phyloP scores from a whole-genome alignment of 2,797 vertebrate genomes.

The Cirrhinus mrigala region DNA sequence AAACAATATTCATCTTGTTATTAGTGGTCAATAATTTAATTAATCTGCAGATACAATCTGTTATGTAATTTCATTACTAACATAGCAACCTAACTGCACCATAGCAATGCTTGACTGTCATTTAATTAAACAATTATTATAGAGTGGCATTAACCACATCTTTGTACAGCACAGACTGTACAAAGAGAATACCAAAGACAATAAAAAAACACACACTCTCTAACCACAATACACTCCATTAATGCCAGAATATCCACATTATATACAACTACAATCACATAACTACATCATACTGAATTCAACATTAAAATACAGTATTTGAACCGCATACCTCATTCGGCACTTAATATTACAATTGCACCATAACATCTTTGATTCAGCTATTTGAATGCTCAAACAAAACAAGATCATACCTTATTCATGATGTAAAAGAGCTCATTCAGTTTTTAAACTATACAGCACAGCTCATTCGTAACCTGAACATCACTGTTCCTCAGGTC shows the following conservation, averaged over 20 bases:
- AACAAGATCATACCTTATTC: not conserved
- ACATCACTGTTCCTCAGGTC: conserved; percentile 12
- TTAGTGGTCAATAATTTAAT: not conserved
- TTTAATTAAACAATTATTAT: conserved; percentile 2
- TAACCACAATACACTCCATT: not conserved
- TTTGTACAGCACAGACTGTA: not conserved
- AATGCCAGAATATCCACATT: not conserved
- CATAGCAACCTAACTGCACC: not conserved
- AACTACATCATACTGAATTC: not conserved
- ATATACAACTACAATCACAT: not conserved
- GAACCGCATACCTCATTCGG: not conserved
- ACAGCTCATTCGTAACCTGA: conserved; percentile 4
- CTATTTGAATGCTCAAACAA: not conserved
- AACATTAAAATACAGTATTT: not conserved
- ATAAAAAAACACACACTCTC: not conserved
- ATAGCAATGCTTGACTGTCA: not conserved
- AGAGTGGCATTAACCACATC: not conserved
- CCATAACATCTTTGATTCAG: conserved; percentile 5
- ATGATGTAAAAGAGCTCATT: not conserved
- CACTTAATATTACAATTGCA: not conserved
- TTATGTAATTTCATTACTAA: not conserved
- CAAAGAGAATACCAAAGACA: not conserved
- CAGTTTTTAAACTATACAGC: not conserved
- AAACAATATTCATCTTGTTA: not conserved
- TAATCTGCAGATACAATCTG: not conserved